Conservation (phyloP, 1,140 invertebrate genomes). For the Stenopsyche tienmushanensis region DNA sequence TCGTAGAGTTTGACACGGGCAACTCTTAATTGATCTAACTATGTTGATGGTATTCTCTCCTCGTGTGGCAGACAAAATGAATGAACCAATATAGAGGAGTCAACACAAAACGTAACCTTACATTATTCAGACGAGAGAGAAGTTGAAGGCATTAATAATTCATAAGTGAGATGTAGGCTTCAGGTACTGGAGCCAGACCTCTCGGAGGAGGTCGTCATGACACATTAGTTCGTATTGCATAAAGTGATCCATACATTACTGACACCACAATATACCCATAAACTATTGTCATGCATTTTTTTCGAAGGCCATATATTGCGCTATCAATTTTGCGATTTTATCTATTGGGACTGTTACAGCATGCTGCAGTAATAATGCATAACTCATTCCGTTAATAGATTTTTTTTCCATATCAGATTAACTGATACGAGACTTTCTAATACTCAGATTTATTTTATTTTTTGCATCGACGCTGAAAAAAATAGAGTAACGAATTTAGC, state of each 20-base stretch:
- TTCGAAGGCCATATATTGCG: constrained; percentile 18
- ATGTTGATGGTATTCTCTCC: not conserved
- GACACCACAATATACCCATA: not conserved
- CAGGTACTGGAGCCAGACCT: constrained; percentile 19
- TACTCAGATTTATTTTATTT: too few relatives aligned
- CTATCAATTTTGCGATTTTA: too few relatives aligned
- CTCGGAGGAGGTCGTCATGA: constrained; percentile 31
- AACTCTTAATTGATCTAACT: not conserved
- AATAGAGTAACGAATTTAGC: too few relatives aligned
- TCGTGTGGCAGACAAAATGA: not conserved
- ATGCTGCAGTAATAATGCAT: too few relatives aligned
- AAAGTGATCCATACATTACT: constrained; percentile 16
- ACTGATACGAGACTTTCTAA: too few relatives aligned
- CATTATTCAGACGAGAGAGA: constrained; percentile 24
- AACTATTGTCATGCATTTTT: constrained; percentile 14
- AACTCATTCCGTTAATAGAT: too few relatives aligned
- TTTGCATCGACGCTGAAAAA: too few relatives aligned
- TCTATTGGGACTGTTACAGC: too few relatives aligned
- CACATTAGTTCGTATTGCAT: constrained; percentile 33
- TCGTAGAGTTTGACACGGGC: not conserved
- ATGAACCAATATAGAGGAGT: constrained; percentile 5
- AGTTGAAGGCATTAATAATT: constrained; percentile 34
- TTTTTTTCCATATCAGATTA: too few relatives aligned
- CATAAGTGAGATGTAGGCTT: constrained; percentile 31
- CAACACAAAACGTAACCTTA: constrained; percentile 4